These are phyloP conservation scores for Chorisops tibialis DNA, from an alignment of 2,888 invertebrate species.

Conservation along the genomic window DNA sequence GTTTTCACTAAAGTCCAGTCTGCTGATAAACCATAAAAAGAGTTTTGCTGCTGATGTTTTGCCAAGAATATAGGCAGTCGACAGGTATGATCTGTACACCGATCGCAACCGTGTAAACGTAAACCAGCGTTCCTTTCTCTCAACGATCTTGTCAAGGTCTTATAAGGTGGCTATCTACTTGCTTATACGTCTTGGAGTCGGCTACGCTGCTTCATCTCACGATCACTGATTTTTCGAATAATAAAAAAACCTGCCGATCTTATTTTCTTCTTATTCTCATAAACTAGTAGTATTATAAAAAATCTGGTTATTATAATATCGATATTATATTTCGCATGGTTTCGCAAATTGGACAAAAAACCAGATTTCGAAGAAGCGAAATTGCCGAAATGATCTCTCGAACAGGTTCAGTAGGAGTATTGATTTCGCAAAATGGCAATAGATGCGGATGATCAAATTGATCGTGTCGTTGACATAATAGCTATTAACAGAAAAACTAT, in stretches of 20 bases:
- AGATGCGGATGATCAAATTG: constrained; percentile 2
- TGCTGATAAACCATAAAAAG: constrained; percentile 19
- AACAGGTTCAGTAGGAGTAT: constrained; percentile 24
- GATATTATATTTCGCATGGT: no score
- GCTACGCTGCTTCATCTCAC: constrained; percentile 13
- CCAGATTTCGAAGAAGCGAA: no score
- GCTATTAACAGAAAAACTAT: no score
- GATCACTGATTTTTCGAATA: constrained; percentile 10
- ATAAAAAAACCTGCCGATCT: no score
- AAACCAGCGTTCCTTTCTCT: constrained; percentile 30
- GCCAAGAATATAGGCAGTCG: not conserved
- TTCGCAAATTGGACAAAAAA: no score
- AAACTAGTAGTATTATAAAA: no score
- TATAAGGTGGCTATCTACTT: constrained; percentile 15
- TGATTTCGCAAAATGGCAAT: constrained; percentile 8
- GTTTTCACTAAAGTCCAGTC: constrained; percentile 20
- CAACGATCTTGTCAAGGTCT: constrained; percentile 31
- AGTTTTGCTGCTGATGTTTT: not conserved
- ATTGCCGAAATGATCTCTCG: not conserved
- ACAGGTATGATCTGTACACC: not conserved
- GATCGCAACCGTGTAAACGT: not conserved
- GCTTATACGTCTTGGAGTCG: not conserved
- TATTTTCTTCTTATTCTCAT: no score
- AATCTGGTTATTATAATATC: no score
- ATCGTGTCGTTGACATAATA: constrained; percentile 16